A percentile compares a stretch with the other conserved stretches of the same genome.
Evolutionary conservation across 92 coral and sea anemone genomes (phyloP).

Genomic region (Phymanthus crucifer): DNA sequence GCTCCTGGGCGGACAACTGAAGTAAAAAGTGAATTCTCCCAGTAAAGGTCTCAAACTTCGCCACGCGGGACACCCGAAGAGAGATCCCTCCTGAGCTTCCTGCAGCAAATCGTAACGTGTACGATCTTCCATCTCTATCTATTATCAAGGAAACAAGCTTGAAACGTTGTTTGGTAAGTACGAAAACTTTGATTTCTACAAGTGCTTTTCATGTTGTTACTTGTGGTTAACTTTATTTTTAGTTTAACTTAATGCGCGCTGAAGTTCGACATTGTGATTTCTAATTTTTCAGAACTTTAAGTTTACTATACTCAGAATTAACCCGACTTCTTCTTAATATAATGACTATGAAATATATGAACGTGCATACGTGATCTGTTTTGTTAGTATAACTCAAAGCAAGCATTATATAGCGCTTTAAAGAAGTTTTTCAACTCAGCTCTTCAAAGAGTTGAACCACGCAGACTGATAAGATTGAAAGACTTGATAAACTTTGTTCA

Average conservation of each 20-base stretch:
- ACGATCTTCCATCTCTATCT: too few species aligned
- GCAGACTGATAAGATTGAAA: background rate
- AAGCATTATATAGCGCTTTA: background rate
- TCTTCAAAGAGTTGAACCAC: background rate
- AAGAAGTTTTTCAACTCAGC: background rate
- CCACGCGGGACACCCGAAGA: background rate
- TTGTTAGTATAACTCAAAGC: background rate
- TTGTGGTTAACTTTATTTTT: too few species aligned
- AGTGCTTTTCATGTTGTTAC: too few species aligned
- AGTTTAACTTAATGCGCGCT: too few species aligned
- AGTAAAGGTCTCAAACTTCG: constrained; percentile 5
- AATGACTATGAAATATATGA: too few species aligned
- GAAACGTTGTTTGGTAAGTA: too few species aligned
- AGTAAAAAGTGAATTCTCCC: constrained; percentile 19
- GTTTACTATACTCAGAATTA: too few species aligned
- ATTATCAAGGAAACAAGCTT: too few species aligned
- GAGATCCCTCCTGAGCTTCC: background rate
- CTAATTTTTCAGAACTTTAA: too few species aligned
- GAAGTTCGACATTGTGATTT: too few species aligned
- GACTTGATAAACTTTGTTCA: background rate
- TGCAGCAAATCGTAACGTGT: too few species aligned
- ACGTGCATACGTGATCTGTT: background rate
- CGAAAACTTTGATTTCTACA: too few species aligned
- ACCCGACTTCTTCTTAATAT: background rate
- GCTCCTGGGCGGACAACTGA: constrained; percentile 12